phyloP scores from a whole-genome alignment of 1,140 invertebrate genomes.

The Atta cephalotes region DNA sequence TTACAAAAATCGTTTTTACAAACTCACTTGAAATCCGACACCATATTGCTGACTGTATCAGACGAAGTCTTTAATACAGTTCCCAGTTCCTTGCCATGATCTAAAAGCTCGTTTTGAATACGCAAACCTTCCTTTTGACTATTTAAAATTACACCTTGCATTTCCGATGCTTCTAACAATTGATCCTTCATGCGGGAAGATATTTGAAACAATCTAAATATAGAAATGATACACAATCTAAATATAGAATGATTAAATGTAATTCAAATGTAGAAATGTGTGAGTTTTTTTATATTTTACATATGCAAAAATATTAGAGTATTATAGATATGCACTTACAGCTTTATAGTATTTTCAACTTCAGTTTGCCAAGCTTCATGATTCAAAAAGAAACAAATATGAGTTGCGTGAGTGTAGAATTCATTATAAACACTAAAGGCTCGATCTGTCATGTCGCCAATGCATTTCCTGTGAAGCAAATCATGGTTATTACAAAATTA shows the following conservation, averaged over 20 bases:
- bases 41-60: constrained; percentile 84
- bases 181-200: constrained; percentile 86
- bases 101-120: constrained; percentile 80
- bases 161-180: constrained; percentile 87
- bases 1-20: background rate
- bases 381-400: constrained; percentile 90
- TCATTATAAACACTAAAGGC: constrained; percentile 89
- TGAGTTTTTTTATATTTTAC: background rate
- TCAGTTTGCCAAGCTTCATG: constrained; percentile 89
- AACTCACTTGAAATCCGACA: constrained; percentile 86
- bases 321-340: constrained; percentile 70
- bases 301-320: background rate
- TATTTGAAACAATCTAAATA: constrained; percentile 84
- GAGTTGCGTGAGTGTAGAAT: constrained; percentile 90
- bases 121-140: constrained; percentile 82
- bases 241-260: no score
- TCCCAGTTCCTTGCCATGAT: constrained; percentile 80
- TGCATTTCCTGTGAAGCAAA: constrained; percentile 85
- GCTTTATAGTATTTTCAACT: constrained; percentile 87
- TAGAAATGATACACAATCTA: no score
- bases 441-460: constrained; percentile 87
- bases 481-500: constrained; percentile 15
- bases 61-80: constrained; percentile 79
- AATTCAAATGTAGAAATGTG: constrained; percentile 72
- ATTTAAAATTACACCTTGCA: constrained; percentile 87